Evolutionary conservation across 1,140 invertebrate genomes (phyloP).

Genomic region (Kradibia gibbosae): DNA sequence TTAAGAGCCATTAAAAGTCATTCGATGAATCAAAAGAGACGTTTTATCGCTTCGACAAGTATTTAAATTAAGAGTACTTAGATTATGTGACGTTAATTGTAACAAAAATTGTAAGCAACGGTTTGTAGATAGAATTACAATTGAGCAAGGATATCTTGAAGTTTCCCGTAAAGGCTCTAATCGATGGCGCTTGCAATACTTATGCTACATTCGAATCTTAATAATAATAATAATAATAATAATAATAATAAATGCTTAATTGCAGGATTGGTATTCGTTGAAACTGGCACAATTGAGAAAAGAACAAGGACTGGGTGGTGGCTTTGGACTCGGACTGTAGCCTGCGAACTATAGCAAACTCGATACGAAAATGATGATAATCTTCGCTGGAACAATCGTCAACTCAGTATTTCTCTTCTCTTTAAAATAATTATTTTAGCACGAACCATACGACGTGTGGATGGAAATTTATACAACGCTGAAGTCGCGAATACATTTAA

Average conservation of each 20-base stretch:
- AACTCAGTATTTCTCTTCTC: constrained; percentile 37
- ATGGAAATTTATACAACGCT: constrained; percentile 39
- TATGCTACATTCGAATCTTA: no score
- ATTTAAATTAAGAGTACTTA: no score
- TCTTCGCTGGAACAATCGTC: constrained; percentile 3
- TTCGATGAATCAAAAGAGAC: no score
- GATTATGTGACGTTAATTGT: no score
- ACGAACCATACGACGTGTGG: neutral
- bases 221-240: neutral
- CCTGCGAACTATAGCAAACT: constrained; percentile 31
- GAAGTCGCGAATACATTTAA: constrained; percentile 28
- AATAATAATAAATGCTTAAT: constrained; percentile 43
- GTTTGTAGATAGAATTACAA: no score
- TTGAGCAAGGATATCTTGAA: no score
- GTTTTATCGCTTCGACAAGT: no score
- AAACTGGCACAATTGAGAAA: constrained; percentile 72
- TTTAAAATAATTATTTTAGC: constrained; percentile 15
- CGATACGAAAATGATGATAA: neutral
- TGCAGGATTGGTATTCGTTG: constrained; percentile 71
- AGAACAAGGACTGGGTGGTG: constrained; percentile 72
- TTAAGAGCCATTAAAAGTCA: no score
- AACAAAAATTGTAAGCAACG: no score
- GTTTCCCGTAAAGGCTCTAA: no score
- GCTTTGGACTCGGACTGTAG: constrained; percentile 59
- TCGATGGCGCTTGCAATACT: no score